phyloP scores from a whole-genome alignment of 2,888 invertebrate genomes.

The Ormyrus rosae region DNA sequence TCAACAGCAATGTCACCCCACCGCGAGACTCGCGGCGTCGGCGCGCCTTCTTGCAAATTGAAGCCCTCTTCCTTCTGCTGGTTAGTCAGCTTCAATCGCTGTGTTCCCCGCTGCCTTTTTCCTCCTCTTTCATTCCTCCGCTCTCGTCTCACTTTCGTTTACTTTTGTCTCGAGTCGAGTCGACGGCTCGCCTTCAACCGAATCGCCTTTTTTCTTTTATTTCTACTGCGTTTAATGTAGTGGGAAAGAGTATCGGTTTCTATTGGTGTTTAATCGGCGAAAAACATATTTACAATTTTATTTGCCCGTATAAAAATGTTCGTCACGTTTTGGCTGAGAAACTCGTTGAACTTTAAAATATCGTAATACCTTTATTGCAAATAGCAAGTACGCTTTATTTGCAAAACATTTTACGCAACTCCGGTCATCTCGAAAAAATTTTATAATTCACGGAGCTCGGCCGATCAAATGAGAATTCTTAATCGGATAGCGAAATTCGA shows the following conservation, averaged over 20 bases:
- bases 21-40: constrained; percentile 18
- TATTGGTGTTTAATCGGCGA: no score
- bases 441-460: constrained; percentile 27
- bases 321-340: no score
- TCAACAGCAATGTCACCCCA: constrained; percentile 35
- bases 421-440: background rate
- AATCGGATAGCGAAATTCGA: constrained; percentile 36
- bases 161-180: constrained; percentile 2
- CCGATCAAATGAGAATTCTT: constrained; percentile 34
- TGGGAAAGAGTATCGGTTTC: background rate
- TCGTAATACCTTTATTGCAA: no score
- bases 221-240: background rate
- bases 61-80: constrained; percentile 4
- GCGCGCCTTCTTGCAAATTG: constrained; percentile 39
- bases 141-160: constrained; percentile 15
- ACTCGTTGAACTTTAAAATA: no score
- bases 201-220: no score
- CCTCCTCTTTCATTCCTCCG: constrained; percentile 1
- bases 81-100: background rate
- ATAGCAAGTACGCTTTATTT: no score
- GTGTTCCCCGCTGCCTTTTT: constrained; percentile 1
- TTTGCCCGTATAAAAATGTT: no score
- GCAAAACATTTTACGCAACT: no score
- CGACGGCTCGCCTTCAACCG: background rate
- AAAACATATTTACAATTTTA: no score